These are phyloP conservation scores for Avahi laniger DNA, from an alignment of 2,797 vertebrate species.

Conservation along the genomic window DNA sequence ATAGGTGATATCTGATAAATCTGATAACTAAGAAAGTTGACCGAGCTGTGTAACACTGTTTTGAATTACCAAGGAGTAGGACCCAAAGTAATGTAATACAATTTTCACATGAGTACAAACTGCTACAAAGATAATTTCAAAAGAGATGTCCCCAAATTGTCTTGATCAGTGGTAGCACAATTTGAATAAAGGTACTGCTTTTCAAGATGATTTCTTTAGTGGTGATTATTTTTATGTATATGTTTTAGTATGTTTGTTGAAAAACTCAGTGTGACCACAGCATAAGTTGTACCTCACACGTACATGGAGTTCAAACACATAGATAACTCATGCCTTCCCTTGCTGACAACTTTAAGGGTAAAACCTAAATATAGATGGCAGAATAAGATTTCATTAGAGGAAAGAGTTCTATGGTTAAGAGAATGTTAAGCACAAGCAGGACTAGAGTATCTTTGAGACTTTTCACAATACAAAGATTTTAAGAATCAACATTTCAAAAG, in stretches of 20 bases:
- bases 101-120: neutral
- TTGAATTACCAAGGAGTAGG: neutral
- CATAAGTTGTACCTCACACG: neutral
- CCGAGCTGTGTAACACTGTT: neutral
- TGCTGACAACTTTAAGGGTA: neutral
- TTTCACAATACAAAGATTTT: neutral
- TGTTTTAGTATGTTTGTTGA: neutral
- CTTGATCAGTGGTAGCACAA: too few species aligned
- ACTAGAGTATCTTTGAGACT: neutral
- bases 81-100: neutral
- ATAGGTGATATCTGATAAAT: neutral
- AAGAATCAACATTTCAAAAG: neutral
- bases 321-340: neutral
- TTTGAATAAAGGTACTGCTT: neutral
- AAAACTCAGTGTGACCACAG: neutral
- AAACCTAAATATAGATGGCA: neutral
- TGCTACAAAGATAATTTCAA: neutral
- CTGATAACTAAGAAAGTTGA: neutral
- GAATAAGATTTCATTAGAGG: neutral
- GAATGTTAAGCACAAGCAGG: neutral
- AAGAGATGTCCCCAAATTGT: neutral
- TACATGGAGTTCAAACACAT: neutral
- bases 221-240: neutral
- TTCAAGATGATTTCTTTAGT: neutral
- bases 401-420: neutral